phyloP scores from a whole-genome alignment of 2,888 invertebrate genomes.

The Mythimna lalbum region DNA sequence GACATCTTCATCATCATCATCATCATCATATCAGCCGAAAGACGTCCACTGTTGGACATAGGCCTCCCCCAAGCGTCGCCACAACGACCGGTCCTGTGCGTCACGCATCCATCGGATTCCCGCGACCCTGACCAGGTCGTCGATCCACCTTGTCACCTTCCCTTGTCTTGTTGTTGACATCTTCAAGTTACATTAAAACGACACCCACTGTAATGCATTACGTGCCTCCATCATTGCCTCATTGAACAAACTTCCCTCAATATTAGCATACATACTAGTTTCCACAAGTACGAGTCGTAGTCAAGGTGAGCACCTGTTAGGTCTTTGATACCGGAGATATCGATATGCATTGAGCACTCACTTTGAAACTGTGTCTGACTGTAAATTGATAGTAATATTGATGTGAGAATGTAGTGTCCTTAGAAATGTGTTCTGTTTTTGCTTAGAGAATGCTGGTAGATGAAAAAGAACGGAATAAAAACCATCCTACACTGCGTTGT shows the following conservation, averaged over 20 bases:
- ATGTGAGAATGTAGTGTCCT: background rate
- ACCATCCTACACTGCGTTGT: too few species aligned
- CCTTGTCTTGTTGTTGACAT: too few species aligned
- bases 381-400: background rate
- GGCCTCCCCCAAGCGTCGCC: too few species aligned
- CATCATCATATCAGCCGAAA: too few species aligned
- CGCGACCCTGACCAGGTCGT: too few species aligned
- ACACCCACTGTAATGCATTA: background rate
- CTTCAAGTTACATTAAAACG: background rate
- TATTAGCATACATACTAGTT: slow-evolving; percentile 29
- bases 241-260: background rate
- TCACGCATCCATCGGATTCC: too few species aligned
- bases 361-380: slow-evolving; percentile 4
- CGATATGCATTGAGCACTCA: slow-evolving; percentile 8
- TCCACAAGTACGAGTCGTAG: background rate
- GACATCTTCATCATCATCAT: too few species aligned
- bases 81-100: too few species aligned
- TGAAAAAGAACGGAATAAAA: too few species aligned
- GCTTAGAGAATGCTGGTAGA: too few species aligned
- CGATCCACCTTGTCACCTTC: too few species aligned
- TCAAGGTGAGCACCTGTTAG: slow-evolving; percentile 1
- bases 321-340: slow-evolving; percentile 20
- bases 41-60: too few species aligned
- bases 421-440: background rate
- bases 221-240: slow-evolving; percentile 16